phyloP scores from a whole-genome alignment of 2,888 invertebrate species.

The Clivina fossor region DNA sequence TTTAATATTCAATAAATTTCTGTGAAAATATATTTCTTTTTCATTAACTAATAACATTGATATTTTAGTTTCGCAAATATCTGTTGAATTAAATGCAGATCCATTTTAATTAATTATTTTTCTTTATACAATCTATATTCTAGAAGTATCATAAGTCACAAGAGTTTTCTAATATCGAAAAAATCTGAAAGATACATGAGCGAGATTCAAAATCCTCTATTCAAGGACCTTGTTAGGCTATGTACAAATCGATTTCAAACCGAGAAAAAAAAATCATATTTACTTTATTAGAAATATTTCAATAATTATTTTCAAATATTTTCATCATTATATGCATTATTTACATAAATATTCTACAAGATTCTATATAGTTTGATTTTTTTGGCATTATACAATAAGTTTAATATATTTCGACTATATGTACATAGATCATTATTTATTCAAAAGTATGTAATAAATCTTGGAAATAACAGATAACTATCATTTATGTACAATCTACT shows the following conservation, averaged over 20 bases:
- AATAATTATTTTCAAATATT: not conserved
- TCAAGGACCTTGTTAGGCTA: slow-evolving; percentile 18
- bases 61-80: no score
- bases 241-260: slow-evolving; percentile 17
- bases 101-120: no score
- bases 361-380: slow-evolving; percentile 26
- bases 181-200: no score
- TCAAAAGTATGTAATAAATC: slow-evolving; percentile 2
- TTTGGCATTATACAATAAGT: slow-evolving; percentile 19
- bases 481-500: slow-evolving; percentile 23
- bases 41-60: no score
- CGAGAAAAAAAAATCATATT: slow-evolving; percentile 14
- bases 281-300: no score
- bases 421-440: slow-evolving; percentile 19
- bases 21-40: no score
- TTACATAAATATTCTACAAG: not conserved
- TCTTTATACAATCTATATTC: slow-evolving; percentile 14
- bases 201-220: slow-evolving; percentile 24
- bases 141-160: slow-evolving; percentile 15
- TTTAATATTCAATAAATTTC: no score
- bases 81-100: no score
- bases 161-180: slow-evolving; percentile 24
- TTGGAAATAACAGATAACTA: not conserved
- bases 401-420: slow-evolving; percentile 18
- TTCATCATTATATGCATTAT: not conserved